Evolutionary conservation across 1,140 invertebrate species (phyloP).

Genomic region (Seison nebaliae): DNA sequence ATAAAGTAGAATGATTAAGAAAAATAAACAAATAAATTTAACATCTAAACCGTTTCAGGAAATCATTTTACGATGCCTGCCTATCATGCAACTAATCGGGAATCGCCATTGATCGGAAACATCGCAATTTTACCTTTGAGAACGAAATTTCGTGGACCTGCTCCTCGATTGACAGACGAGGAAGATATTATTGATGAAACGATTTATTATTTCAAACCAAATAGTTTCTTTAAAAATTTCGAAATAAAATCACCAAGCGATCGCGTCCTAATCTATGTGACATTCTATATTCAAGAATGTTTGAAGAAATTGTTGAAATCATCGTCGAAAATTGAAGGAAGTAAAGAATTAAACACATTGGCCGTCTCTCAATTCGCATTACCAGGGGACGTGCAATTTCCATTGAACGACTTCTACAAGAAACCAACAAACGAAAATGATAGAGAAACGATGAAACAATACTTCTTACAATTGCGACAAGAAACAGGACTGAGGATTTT

Average conservation of each 20-base stretch:
- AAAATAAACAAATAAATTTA: too few species aligned
- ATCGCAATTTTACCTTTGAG: conserved; percentile 9
- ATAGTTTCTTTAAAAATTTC: conserved; percentile 93
- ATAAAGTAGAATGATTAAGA: too few species aligned
- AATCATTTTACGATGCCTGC: too few species aligned
- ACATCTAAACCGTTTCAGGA: too few species aligned
- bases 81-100: too few species aligned
- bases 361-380: conserved; percentile 83
- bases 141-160: conserved; percentile 11
- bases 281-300: conserved; percentile 92
- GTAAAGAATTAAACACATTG: conserved; percentile 78
- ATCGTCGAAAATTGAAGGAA: conserved; percentile 54
- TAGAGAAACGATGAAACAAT: conserved; percentile 63
- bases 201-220: conserved; percentile 83
- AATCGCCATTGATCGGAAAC: too few species aligned
- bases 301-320: conserved; percentile 66
- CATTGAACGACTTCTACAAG: conserved; percentile 82
- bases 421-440: conserved; percentile 38
- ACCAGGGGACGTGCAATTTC: conserved; percentile 77
- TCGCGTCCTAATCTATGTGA: conserved; percentile 81
- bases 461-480: conserved; percentile 70
- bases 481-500: conserved; percentile 65
- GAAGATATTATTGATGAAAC: conserved; percentile 91
- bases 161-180: conserved; percentile 26
- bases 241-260: conserved; percentile 88